Conservation (phyloP, 2,888 invertebrate genomes). For the Nudaria mundana region DNA sequence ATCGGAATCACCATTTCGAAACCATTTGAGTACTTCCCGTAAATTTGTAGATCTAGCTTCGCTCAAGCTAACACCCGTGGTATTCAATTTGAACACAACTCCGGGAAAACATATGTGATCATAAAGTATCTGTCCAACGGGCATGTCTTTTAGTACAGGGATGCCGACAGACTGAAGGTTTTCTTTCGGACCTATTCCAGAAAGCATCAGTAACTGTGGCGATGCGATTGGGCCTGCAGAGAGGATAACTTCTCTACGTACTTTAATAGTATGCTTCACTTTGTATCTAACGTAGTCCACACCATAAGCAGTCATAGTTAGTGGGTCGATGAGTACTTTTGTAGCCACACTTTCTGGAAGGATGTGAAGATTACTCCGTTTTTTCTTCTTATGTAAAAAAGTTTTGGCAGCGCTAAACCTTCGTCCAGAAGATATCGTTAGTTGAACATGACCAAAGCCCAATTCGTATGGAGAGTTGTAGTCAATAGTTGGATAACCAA, state of each 20-base stretch:
- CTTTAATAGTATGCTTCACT: constrained; percentile 70
- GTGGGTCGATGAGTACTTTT: constrained; percentile 83
- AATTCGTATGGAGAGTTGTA: constrained; percentile 83
- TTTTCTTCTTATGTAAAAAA: constrained; percentile 82
- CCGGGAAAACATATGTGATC: constrained; percentile 83
- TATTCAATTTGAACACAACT: constrained; percentile 62
- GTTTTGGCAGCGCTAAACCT: constrained; percentile 85
- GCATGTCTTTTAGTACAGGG: constrained; percentile 82
- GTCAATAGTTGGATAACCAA: constrained; percentile 85
- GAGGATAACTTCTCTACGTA: constrained; percentile 90
- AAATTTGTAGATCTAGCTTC: constrained; percentile 46
- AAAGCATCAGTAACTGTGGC: constrained; percentile 94
- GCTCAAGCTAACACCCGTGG: constrained; percentile 53
- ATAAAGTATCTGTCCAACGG: constrained; percentile 84
- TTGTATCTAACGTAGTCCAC: constrained; percentile 83
- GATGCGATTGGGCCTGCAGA: constrained; percentile 94
- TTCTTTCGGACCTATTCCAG: constrained; percentile 83
- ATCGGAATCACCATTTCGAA: constrained; percentile 64
- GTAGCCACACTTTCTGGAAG: constrained; percentile 83
- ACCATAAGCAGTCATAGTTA: constrained; percentile 84
- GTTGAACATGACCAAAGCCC: constrained; percentile 85
- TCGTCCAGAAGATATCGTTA: constrained; percentile 79
- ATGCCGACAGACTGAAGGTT: constrained; percentile 79
- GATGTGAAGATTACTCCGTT: constrained; percentile 85
- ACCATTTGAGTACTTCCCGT: constrained; percentile 45